A percentile compares a stretch with the other conserved stretches of the same genome.
These are phyloP conservation scores for Chironomus riparius DNA, from an alignment of 2,888 invertebrate genomes.

Conservation along the genomic window DNA sequence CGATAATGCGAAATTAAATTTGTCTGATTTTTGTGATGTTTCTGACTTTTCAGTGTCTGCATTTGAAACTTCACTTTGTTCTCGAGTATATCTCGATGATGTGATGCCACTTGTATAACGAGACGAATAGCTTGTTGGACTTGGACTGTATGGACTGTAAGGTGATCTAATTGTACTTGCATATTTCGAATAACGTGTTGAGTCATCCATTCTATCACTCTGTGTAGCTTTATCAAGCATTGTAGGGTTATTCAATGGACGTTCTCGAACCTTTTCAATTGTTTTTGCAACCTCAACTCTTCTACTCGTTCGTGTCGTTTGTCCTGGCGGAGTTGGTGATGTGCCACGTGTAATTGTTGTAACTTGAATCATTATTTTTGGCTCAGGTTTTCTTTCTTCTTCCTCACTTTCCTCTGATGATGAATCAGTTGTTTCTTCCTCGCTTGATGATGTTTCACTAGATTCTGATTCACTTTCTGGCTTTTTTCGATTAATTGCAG, in stretches of 20 bases:
- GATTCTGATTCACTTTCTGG: conserved; percentile 33
- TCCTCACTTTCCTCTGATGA: conserved; percentile 29
- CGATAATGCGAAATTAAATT: conserved; percentile 3
- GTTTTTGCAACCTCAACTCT: conserved; percentile 65
- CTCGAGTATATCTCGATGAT: conserved; percentile 16
- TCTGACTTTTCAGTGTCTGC: conserved; percentile 36
- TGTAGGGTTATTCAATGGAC: conserved; percentile 48
- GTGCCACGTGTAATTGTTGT: conserved; percentile 65
- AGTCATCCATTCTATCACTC: conserved; percentile 61
- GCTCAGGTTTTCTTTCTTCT: conserved; percentile 31
- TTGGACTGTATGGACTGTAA: conserved; percentile 48
- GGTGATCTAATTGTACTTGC: conserved; percentile 50
- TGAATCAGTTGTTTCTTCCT: conserved; percentile 29
- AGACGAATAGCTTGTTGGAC: conserved; percentile 32
- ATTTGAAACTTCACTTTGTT: conserved; percentile 10
- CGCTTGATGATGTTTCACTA: conserved; percentile 32
- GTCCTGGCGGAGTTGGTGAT: conserved; percentile 60
- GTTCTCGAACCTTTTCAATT: conserved; percentile 58
- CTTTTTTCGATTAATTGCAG: conserved; percentile 33
- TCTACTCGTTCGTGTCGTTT: conserved; percentile 53
- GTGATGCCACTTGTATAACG: conserved; percentile 29
- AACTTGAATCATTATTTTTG: conserved; percentile 44
- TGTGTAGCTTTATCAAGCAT: conserved; percentile 64
- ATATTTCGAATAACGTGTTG: conserved; percentile 56
- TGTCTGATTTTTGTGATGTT: conserved; percentile 38